Base-by-base conservation (phyloP, 2,113 vertebrate genomes). In the Cynoglossus semilaevis region DNA sequence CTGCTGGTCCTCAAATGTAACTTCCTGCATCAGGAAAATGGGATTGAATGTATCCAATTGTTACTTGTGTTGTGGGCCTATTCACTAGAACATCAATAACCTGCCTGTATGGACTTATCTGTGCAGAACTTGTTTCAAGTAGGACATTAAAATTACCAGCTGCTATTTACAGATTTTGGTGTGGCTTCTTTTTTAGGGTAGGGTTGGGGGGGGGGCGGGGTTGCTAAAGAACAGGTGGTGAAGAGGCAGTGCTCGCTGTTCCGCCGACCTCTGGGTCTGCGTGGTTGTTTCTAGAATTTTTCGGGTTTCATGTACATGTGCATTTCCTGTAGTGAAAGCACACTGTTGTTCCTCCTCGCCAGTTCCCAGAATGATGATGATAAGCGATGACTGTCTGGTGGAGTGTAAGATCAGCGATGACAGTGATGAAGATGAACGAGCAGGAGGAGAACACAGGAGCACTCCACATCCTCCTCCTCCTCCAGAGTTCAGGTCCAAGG, bases 401-500 rank as follows among this genome's bases (percentile, higher is more conserved):
- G 91, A 91, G 67, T 93, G 90, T 69, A 88, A 85, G 35, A 87
- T 93, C 19, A 77, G 88, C 2, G 84, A 88, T 14, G 86, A 87
- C 36, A 84, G 75, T 4, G 77, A 80, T 8, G 74, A 79, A 11
- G 75, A 77, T 0, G 38, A 63, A 29, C 22, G 22, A 1, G 56
- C 9, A 9, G 70, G 58, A 16, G 66, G 65, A 5, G 83, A 73
- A 2, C 72, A 79, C 54, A 82, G 77, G 19, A 72, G 76, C 34
- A 76, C 72, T 9, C 83, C 84, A 41, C 83, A 84, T 12, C 82
- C 84, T 45, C 83, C 85, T 15, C 81, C 88, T 63, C 88, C 88
- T 9, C 88, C 76, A 29, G 84, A 83, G 63, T 89, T 82, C 75
- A 84, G 84, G 6, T 81, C 76, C 64, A 79, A 74, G 52, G 54